phyloP scores from a whole-genome alignment of 2,113 vertebrate genomes.

The Grammatotria lemairii region DNA sequence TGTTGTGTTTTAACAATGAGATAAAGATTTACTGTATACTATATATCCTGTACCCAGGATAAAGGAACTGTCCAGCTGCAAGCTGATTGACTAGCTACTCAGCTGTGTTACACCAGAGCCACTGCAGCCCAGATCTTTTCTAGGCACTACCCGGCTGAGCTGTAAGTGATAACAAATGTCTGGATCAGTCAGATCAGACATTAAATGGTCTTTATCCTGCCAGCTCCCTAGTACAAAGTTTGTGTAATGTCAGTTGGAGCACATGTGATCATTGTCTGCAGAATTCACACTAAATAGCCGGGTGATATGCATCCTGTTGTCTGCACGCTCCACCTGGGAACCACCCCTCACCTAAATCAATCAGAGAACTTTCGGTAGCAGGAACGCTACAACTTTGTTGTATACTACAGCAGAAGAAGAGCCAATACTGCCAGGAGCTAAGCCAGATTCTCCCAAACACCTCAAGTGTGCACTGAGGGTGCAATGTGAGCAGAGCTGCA shows the following conservation, averaged over 20 bases:
- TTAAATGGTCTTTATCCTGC: neutral
- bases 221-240: neutral
- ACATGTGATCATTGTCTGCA: neutral
- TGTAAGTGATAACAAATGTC: neutral
- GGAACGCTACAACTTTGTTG: neutral
- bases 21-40: constrained; percentile 47
- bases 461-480: neutral
- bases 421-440: neutral
- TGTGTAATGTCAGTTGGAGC: neutral
- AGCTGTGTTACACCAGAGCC: neutral
- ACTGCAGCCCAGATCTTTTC: neutral
- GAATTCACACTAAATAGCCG: neutral
- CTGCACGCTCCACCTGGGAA: neutral
- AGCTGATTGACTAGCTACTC: constrained; percentile 2
- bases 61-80: constrained; percentile 28
- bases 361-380: neutral
- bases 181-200: neutral
- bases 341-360: neutral
- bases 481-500: neutral
- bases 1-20: constrained; percentile 56
- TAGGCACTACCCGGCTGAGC: neutral
- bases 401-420: neutral
- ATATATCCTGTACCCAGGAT: constrained; percentile 2
- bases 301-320: neutral
- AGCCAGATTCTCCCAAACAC: neutral